Conservation (phyloP, 2,113 vertebrate species). For the Plecotus auritus region DNA sequence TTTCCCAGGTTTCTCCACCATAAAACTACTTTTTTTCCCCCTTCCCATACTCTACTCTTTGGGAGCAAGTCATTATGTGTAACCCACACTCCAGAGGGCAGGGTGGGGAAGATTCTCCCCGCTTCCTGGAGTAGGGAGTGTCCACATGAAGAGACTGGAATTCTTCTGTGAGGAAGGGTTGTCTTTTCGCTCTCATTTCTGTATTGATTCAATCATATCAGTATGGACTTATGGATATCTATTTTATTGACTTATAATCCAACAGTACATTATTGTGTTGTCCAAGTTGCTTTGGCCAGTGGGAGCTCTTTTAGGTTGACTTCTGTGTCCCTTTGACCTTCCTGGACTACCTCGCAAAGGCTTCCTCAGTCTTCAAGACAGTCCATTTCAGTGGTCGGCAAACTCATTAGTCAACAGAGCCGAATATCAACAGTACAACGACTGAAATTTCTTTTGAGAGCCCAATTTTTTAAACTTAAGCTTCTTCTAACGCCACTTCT, state of each 20-base stretch:
- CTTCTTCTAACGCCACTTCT: too few relatives aligned
- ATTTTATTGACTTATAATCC: not conserved
- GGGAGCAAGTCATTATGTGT: not conserved
- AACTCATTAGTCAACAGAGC: too few relatives aligned
- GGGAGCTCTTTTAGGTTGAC: not conserved
- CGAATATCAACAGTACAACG: too few relatives aligned
- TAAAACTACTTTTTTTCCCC: not conserved
- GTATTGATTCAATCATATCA: not conserved
- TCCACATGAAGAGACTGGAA: not conserved
- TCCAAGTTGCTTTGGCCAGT: not conserved
- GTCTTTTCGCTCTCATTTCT: not conserved
- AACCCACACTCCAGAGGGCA: not conserved
- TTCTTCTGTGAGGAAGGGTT: not conserved
- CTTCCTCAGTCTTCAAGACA: not conserved
- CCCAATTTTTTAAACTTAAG: too few relatives aligned
- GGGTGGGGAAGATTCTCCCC: not conserved
- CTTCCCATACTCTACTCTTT: not conserved
- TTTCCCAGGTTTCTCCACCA: not conserved
- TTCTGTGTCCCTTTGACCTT: not conserved
- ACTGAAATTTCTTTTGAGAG: too few relatives aligned
- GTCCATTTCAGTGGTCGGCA: not conserved
- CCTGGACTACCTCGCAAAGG: not conserved
- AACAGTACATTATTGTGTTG: not conserved
- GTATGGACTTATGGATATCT: not conserved
- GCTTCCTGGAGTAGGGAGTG: not conserved